These are phyloP conservation scores for Neocrepidodera transversa DNA, from an alignment of 2,888 invertebrate genomes.

Conservation along the genomic window DNA sequence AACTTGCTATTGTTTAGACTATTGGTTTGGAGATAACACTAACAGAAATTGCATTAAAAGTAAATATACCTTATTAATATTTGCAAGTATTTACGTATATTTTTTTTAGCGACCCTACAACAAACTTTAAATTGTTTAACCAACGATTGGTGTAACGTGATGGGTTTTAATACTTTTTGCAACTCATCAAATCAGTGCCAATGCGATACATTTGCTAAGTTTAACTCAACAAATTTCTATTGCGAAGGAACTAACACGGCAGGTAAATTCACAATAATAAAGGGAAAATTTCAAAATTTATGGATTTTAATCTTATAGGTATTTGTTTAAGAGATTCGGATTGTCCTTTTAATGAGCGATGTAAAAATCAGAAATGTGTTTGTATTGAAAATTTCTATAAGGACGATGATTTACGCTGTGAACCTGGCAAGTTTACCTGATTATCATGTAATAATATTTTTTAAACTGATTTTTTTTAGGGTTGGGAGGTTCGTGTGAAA, in stretches of 20 bases:
- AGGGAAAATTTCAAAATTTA: too few relatives aligned
- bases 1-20: constrained; percentile 46
- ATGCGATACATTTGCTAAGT: constrained; percentile 39
- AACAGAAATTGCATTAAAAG: constrained; percentile 49
- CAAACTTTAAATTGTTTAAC: constrained; percentile 43
- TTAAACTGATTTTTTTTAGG: constrained; percentile 35
- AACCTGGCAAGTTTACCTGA: constrained; percentile 41
- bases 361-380: constrained; percentile 41
- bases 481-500: constrained; percentile 42
- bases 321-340: constrained; percentile 40
- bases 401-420: constrained; percentile 31
- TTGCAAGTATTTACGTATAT: too few relatives aligned
- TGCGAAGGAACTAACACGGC: constrained; percentile 31
- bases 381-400: constrained; percentile 42
- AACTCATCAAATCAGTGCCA: constrained; percentile 38
- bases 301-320: constrained; percentile 28
- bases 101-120: constrained; percentile 46
- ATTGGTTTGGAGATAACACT: constrained; percentile 44
- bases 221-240: constrained; percentile 38
- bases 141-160: constrained; percentile 48
- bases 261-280: neutral
- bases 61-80: constrained; percentile 30
- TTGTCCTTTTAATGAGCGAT: constrained; percentile 42
- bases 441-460: neutral
- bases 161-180: constrained; percentile 46